Base-by-base conservation (phyloP, 2,113 vertebrate species). In the Pachyramphus minor region DNA sequence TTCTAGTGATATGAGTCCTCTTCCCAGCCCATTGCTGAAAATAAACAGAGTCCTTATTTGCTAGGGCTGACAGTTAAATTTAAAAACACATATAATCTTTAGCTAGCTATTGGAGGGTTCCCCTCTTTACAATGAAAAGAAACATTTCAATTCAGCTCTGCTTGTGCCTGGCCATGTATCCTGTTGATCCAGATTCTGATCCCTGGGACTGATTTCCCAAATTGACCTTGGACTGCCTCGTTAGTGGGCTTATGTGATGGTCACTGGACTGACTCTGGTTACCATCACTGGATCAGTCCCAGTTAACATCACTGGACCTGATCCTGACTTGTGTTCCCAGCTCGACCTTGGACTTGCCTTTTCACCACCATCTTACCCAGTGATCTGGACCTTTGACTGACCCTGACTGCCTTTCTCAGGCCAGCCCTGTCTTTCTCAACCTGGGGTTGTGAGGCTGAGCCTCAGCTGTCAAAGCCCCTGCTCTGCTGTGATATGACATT, bases 311-410 rank as follows among this genome's bases (percentile, higher is more conserved):
- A 60, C 45, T 62, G 39, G 45, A 37, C 23, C 10, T 7, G 22
- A 71, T 42, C 56, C 23, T 33, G 20, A 47, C 12, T 47, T 47
- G 37, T 53, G 21, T 67, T 72, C 47, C 14, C 21, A 62, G 27
- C 5, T 66, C 1, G 0, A 3, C 24, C 33, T 66, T 28, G 35
- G 45, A 18, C 18, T 41, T 53, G 11, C 2, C 49, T 53, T 63
- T 55, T 73, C 14, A 41, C 22, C 6, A 17, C 4, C 8, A 21
- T 33, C 9, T 73, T 30, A 23, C 8, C 13, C 5, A 33, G 18
- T 10, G 10, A 39, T 25, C 27, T 33, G 52, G 24, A 27, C 25
- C 37, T 7, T 18, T 58, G 47, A 15, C 14, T 44, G n/a, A 49
- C 16, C 42, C 24, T 63, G 23, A 14, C 8, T 2, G 1, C 22